Base-by-base conservation (phyloP, 2,113 vertebrate species). In the Benitochromis conjunctus region DNA sequence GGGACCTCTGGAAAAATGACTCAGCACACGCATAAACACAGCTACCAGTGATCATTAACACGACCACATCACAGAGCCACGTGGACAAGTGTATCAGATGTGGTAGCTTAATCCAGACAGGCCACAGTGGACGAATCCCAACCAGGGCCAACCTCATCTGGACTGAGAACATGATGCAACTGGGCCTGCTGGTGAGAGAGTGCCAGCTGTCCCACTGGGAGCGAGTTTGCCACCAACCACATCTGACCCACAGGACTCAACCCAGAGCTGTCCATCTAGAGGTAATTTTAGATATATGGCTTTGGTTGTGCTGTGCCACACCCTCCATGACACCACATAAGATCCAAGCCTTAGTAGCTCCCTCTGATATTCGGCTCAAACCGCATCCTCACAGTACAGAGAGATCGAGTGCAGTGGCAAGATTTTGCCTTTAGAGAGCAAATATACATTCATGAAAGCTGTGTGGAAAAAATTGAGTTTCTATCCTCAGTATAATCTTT, bases 281-380 rank as follows among this genome's bases (percentile, higher is more conserved):
- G 92, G 94, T 94, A 93, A 89, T 81, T 94, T 95, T 95, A 93
- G 93, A 93, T 89, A 86, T 87, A 94, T 83, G 90, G 83, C 89
- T 94, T 88, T 85, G 92, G 82, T 81, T 86, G 86, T 8, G 79
- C 79, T 8, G 87, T 16, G 85, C 93, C 94, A 80, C 95, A 90
- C 94, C 92, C 94, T 95, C 84, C 14, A 53, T 86, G 87, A 88
- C 93, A 93, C 91, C 92, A 87, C 88, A 91, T 81, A 66, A 71
- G 77, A 93, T 82, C 89, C 87, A 92, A 90, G 82, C 78, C 71
- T 53, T 69, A 55, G 79, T 87, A 77, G 80, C 56, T 80, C 66
- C 79, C 57, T 89, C 81, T 90, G 58, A 71, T 36, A 29, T 64
- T 86, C 48, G 4, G 24, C 41, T 87, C 58, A 85, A 69, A 84